Percentiles rank a stretch among this genome's conserved stretches.
phyloP scores from a whole-genome alignment of 1,140 invertebrate species.

The Drosophila ercepeae region DNA sequence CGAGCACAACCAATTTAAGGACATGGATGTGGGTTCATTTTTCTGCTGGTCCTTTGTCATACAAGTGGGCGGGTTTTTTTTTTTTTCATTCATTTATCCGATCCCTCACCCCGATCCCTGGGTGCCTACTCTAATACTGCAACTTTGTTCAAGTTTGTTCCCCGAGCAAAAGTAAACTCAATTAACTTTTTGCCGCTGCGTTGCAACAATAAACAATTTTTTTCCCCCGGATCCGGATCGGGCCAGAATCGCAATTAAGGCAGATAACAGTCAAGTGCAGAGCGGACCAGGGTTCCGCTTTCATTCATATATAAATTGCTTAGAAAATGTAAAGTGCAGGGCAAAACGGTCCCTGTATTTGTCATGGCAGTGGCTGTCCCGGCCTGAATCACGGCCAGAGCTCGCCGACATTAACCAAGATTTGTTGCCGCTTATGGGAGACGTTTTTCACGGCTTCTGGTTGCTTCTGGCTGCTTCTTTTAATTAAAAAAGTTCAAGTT shows the following conservation, averaged over 20 bases:
- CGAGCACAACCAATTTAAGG: conserved; percentile 44
- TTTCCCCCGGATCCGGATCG: conserved; percentile 8
- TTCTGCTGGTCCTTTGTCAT: conserved; percentile 55
- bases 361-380: conserved; percentile 58
- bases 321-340: conserved; percentile 72
- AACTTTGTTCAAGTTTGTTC: conserved; percentile 80
- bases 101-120: too few species aligned
- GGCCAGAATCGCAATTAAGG: conserved; percentile 65
- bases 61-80: conserved; percentile 51
- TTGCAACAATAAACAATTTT: conserved; percentile 78
- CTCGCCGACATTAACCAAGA: conserved; percentile 77
- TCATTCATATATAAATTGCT: conserved; percentile 71
- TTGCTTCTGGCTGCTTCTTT: conserved; percentile 62
- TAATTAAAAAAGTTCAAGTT: conserved; percentile 76
- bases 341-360: conserved; percentile 59
- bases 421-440: conserved; percentile 67
- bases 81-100: too few species aligned
- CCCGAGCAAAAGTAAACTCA: conserved; percentile 73
- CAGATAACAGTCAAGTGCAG: conserved; percentile 79
- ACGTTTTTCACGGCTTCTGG: conserved; percentile 64
- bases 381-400: conserved; percentile 36
- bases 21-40: background rate
- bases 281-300: conserved; percentile 10
- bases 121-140: conserved; percentile 35
- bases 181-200: conserved; percentile 75